Evolutionary conservation across 1,140 invertebrate species (phyloP).

Genomic region (Drosophila jambulina): DNA sequence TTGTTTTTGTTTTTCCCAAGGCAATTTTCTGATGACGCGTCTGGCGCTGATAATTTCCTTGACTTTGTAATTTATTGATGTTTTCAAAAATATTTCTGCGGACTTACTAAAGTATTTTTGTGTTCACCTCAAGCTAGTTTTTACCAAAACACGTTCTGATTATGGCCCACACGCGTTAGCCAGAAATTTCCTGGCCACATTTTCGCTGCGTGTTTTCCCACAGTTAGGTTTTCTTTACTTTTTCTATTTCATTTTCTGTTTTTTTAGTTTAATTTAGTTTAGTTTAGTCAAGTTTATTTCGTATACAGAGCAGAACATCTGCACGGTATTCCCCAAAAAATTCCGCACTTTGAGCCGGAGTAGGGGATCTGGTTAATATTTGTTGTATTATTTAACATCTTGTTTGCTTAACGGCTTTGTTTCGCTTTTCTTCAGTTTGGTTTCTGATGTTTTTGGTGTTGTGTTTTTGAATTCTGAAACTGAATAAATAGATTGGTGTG

Average conservation of each 20-base stretch:
- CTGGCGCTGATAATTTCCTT: constrained; percentile 73
- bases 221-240: constrained; percentile 15
- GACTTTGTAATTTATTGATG: constrained; percentile 76
- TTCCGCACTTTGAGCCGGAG: constrained; percentile 15
- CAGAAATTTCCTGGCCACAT: constrained; percentile 34
- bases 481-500: constrained; percentile 57
- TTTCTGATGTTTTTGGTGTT: not conserved
- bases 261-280: not conserved
- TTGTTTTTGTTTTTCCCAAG: constrained; percentile 45
- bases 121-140: constrained; percentile 32
- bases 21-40: constrained; percentile 54
- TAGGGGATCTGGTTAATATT: constrained; percentile 28
- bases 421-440: constrained; percentile 8
- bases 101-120: constrained; percentile 8
- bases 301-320: constrained; percentile 32
- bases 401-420: constrained; percentile 33
- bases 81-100: constrained; percentile 62
- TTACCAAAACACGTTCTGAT: constrained; percentile 52
- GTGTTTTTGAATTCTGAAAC: constrained; percentile 23
- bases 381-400: constrained; percentile 62
- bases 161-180: constrained; percentile 64
- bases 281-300: constrained; percentile 3
- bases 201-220: constrained; percentile 50
- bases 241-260: not conserved
- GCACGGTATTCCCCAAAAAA: constrained; percentile 39